Base-by-base conservation (phyloP, 2,888 invertebrate species). In the Heliconius ethilla region DNA sequence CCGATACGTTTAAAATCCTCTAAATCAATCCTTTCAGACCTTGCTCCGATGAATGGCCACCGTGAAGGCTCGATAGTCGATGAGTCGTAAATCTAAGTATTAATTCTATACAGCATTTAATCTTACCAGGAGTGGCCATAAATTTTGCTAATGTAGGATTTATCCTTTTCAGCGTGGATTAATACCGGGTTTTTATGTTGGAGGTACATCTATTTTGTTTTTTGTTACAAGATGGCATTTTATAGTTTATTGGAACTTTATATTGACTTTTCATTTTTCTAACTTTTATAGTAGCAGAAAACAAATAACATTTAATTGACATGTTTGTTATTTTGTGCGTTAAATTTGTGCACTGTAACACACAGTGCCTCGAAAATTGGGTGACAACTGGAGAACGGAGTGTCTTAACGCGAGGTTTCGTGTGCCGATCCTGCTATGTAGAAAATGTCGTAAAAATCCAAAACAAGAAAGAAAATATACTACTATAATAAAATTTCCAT, bases 61-160 rank as follows among this genome's bases (percentile, higher is more conserved):
- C 59, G 33, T 51, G 75, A 70, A 27, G 72, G 75, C 72, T 63
- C 70, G 65, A 74, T 75, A 80, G 80, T 75, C 80, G 33, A 78
- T 76, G 77, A 73, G 55, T 78, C 76, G 66, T 77, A 75, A 65
- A 76, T 77, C 79, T 70, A 66, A 40, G 78, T 81, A 82, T 80
- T 80, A 81, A 81, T 81, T 80, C 79, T 75, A 73, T 77, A 78
- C 67, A 79, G 80, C 81, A 78, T 80, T 82, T 78, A 82, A 81
- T 82, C 81, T 80, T 73, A 40, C 76, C 67, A 63, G 45, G 75
- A 75, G 79, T 63, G 77, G 77, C 81, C 70, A 75, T 76, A 55
- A 45, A 70, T 77, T 40, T 67, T 67, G 29, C 45, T 55, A 27
- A 76, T 55, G 40, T n/a, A n/a, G 78, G 80, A 78, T 74, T 74